phyloP scores from a whole-genome alignment of 2,113 vertebrate species.

The Sakesphorus luctuosus region DNA sequence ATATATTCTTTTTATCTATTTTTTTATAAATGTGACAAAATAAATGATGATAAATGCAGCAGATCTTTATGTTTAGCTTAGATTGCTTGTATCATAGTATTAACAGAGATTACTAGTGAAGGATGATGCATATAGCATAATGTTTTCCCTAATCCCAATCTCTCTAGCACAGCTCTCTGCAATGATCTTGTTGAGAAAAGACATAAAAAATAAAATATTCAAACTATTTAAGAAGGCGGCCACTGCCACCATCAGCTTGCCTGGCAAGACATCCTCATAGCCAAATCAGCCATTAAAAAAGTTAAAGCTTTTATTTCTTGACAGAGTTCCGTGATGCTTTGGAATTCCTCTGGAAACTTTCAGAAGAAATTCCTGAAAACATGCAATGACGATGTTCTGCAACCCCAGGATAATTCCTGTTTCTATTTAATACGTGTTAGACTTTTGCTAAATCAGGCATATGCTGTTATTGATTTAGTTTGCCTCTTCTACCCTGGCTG shows the following conservation, averaged over 20 bases:
- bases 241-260: not conserved
- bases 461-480: not conserved
- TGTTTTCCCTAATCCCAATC: not conserved
- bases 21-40: not conserved
- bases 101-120: not conserved
- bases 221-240: not conserved
- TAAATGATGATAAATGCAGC: not conserved
- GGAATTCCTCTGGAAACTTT: not conserved
- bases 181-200: not conserved
- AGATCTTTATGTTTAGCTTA: not conserved
- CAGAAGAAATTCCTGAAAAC: not conserved
- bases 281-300: not conserved
- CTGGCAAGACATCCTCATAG: not conserved
- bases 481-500: not conserved
- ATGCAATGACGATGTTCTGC: not conserved
- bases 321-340: not conserved
- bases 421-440: not conserved
- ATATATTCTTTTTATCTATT: not conserved
- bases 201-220: not conserved
- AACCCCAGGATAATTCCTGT: not conserved
- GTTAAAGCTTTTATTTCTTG: not conserved
- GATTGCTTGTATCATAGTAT: not conserved
- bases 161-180: not conserved
- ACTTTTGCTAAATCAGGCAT: not conserved
- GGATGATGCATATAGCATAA: not conserved